Base-by-base conservation (phyloP, 1,140 invertebrate genomes). In the Ericerus pela region DNA sequence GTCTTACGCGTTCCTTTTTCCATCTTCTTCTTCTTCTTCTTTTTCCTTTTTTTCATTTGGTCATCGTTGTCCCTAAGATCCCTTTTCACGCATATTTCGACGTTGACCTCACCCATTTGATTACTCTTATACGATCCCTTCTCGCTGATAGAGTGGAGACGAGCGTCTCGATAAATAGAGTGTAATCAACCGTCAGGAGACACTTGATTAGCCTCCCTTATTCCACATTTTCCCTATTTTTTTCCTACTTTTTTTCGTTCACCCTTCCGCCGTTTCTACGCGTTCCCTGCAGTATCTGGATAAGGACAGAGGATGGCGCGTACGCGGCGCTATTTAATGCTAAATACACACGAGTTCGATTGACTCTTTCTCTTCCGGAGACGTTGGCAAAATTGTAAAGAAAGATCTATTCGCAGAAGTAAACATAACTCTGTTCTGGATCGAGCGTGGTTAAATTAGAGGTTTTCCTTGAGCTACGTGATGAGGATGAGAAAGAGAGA, bases 181-280 rank as follows among this genome's bases (percentile, higher is more conserved):
- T 47, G 41, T 47, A 47, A 47, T 47, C 41, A 47, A 47, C 3
- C 41, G 41, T 47, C 41, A 47, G 41, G 41, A 47, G 41, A 47
- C 41, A 47, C 41, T 47, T 47, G 41, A 47, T 47, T 47, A 47
- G 41, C 41, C 26, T 47, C 41, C 41, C 41, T 47, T 47, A n/a
- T n/a, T n/a, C n/a, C n/a, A n/a, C n/a, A n/a, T n/a, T n/a, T n/a
- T n/a, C n/a, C n/a, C n/a, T n/a, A n/a, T n/a, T n/a, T n/a, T n/a
- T n/a, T n/a, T n/a, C n/a, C n/a, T n/a, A n/a, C n/a, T 47, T 24
- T 10, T 8, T 33, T 33, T 10, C 30, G 8, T n/a, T 33, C n/a
- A 33, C 30, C 8, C 8, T 10, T n/a, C 8, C n/a, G n/a, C 8
- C 30, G 30, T 33, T 33, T 33, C 30, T 8, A 8, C 8, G n/a